Evolutionary conservation across 2,797 vertebrate species (phyloP).

Genomic region (Threskiornis aethiopicus): DNA sequence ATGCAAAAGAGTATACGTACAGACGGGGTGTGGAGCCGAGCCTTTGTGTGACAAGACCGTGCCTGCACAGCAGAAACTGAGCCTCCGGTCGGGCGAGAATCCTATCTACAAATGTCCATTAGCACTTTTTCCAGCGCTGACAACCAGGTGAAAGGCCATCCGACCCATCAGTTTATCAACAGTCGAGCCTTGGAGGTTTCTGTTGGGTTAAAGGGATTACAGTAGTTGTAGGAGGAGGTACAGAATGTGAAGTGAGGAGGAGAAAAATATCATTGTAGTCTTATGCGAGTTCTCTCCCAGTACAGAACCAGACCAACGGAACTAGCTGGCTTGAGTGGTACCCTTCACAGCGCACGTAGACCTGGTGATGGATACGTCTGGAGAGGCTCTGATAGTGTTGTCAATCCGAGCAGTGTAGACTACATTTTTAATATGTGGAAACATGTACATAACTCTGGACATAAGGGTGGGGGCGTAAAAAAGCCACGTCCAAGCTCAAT

Average conservation of each 20-base stretch:
- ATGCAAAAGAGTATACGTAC: neutral
- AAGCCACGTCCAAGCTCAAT: constrained; percentile 68
- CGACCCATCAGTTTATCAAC: neutral
- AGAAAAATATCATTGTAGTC: neutral
- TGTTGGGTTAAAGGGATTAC: neutral
- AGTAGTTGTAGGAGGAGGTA: neutral
- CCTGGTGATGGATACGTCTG: neutral
- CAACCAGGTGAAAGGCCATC: constrained; percentile 10
- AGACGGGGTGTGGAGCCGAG: neutral
- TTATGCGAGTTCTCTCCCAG: neutral
- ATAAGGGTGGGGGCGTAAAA: constrained; percentile 65
- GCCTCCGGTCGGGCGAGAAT: neutral
- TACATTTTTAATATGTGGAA: constrained; percentile 42
- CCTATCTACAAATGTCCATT: constrained; percentile 27
- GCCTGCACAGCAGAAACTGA: neutral
- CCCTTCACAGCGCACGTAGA: neutral
- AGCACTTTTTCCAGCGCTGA: neutral
- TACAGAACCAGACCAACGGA: neutral
- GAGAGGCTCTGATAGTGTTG: neutral
- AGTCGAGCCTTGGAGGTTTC: neutral
- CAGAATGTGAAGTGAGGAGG: neutral
- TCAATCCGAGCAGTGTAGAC: neutral
- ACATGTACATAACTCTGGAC: constrained; percentile 42
- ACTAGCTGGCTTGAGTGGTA: neutral
- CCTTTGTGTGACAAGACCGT: neutral